Conservation (phyloP, 1,140 invertebrate genomes). For the Drosophila ironensis region DNA sequence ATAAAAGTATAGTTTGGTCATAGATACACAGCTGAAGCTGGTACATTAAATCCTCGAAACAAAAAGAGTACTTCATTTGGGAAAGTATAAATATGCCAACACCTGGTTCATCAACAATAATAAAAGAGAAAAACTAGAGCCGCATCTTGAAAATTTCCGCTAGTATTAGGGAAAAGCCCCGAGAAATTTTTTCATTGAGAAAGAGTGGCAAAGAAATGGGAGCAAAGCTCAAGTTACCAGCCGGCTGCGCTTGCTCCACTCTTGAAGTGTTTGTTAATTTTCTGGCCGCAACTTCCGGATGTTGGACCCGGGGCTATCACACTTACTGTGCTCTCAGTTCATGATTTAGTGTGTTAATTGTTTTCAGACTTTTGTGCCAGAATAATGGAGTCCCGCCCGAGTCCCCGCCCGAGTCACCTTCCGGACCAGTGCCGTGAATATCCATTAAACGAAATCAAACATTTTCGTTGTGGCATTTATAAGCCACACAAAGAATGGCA, state of each 20-base stretch:
- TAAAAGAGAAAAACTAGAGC: too few relatives aligned
- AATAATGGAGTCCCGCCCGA: too few relatives aligned
- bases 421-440: slow-evolving; percentile 12
- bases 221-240: not conserved
- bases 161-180: not conserved
- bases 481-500: slow-evolving; percentile 8
- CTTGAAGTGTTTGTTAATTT: slow-evolving; percentile 31
- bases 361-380: slow-evolving; percentile 15
- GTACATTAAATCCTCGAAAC: too few relatives aligned
- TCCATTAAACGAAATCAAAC: slow-evolving; percentile 24
- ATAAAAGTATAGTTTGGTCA: too few relatives aligned
- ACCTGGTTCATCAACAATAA: too few relatives aligned
- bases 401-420: too few relatives aligned
- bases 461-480: slow-evolving; percentile 48
- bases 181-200: not conserved
- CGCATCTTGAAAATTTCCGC: not conserved
- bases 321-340: slow-evolving; percentile 29
- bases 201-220: not conserved
- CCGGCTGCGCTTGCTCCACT: slow-evolving; percentile 1
- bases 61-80: too few relatives aligned
- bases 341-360: slow-evolving; percentile 56
- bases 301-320: slow-evolving; percentile 6
- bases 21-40: too few relatives aligned
- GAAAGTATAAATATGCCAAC: too few relatives aligned
- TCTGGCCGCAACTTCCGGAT: slow-evolving; percentile 24